A percentile compares a stretch with the other conserved stretches of the same genome.
Evolutionary conservation across 2,888 invertebrate species (phyloP).

Genomic region (Matsumyia berberina): DNA sequence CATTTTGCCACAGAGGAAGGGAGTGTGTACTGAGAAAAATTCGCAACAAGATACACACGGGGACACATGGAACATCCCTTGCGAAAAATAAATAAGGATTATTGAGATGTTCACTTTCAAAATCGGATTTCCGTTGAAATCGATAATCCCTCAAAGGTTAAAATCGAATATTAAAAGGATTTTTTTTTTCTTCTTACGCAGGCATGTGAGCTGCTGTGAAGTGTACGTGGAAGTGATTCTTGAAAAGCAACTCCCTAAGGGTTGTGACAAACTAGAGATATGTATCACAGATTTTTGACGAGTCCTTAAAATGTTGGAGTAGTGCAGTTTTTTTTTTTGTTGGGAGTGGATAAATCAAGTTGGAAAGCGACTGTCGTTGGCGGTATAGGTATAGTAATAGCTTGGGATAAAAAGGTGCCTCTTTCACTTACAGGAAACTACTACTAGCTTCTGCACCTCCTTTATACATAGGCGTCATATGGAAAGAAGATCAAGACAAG

Average conservation of each 20-base stretch:
- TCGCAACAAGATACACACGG: slow-evolving; percentile 56
- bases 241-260: slow-evolving; percentile 2
- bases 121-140: slow-evolving; percentile 74
- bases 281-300: not conserved
- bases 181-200: slow-evolving; percentile 46
- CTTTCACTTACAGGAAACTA: too few species aligned
- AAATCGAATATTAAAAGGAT: slow-evolving; percentile 70
- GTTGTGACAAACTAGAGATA: not conserved
- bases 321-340: too few species aligned
- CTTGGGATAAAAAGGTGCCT: too few species aligned
- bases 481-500: too few species aligned
- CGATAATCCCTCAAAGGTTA: slow-evolving; percentile 75
- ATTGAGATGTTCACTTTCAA: slow-evolving; percentile 76
- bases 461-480: too few species aligned
- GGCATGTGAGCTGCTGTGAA: slow-evolving; percentile 31
- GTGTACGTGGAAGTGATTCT: not conserved
- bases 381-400: too few species aligned
- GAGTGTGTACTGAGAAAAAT: slow-evolving; percentile 38
- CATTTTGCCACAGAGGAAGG: slow-evolving; percentile 4
- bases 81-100: slow-evolving; percentile 59
- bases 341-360: too few species aligned
- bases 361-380: too few species aligned
- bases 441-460: too few species aligned
- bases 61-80: slow-evolving; percentile 43
- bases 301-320: not conserved